phyloP scores from a whole-genome alignment of 2,888 invertebrate genomes.

The Mythimna vitellina region DNA sequence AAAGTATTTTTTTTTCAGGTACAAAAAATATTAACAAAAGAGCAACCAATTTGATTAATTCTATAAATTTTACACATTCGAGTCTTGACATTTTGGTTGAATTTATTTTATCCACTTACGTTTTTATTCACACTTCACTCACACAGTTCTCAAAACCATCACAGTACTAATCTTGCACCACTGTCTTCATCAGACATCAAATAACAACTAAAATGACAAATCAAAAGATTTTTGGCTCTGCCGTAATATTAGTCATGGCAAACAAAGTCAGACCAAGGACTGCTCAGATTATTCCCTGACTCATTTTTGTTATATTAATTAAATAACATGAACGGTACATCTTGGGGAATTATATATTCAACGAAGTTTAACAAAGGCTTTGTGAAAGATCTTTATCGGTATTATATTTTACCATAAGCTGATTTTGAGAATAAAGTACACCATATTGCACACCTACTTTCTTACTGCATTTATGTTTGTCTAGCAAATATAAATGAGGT shows the following conservation, averaged over 20 bases:
- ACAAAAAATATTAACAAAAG: not conserved
- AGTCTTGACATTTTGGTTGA: too few relatives aligned
- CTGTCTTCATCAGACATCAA: slow-evolving; percentile 63
- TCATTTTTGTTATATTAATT: slow-evolving; percentile 64
- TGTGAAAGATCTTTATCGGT: not conserved
- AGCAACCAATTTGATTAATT: not conserved
- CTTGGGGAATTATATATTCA: slow-evolving; percentile 36
- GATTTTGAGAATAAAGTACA: slow-evolving; percentile 4
- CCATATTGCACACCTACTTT: not conserved
- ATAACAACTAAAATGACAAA: slow-evolving; percentile 66
- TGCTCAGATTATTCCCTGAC: slow-evolving; percentile 65
- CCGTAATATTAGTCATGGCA: slow-evolving; percentile 69
- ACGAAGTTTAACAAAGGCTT: slow-evolving; percentile 12
- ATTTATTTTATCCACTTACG: slow-evolving; percentile 26
- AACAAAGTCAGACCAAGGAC: slow-evolving; percentile 66
- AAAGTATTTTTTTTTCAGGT: slow-evolving; percentile 26
- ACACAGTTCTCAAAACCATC: not conserved
- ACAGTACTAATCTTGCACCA: slow-evolving; percentile 56
- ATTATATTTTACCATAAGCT: not conserved
- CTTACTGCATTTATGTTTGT: not conserved
- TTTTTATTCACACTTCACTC: not conserved
- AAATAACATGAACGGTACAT: slow-evolving; percentile 35
- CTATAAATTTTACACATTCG: not conserved
- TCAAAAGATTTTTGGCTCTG: slow-evolving; percentile 56
- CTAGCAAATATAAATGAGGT: not conserved